Base-by-base conservation (phyloP, 2,113 vertebrate genomes). In the Syngnathus floridae region DNA sequence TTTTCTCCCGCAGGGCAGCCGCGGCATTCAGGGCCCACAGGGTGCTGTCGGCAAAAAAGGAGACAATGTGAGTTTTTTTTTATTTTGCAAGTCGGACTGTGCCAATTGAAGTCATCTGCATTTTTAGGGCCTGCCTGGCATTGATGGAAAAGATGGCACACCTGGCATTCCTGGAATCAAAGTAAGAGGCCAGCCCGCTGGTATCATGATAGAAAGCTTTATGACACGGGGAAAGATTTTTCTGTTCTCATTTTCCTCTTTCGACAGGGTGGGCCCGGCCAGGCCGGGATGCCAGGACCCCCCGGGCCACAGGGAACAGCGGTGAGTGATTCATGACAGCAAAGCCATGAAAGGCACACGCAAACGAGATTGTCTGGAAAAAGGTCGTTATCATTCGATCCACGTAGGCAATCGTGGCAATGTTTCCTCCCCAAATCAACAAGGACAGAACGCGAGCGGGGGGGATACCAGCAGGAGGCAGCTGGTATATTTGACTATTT, bases 141-240 rank as follows among this genome's bases (percentile, higher is more conserved):
- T 98, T 9, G 95, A 99, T n/a, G 97, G 96, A 74, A 98, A 97
- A 83, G 95, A 98, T 0, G 97, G 97, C 26, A 94, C 93, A 52
- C 95, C 95, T 0, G 97, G 95, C 0, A 90, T 87, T 77, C 95
- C 95, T 0, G 97, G 97, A 13, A 87, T 93, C 74, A 98, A 98
- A 93, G 96, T 95, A 88, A 74, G 84, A 9, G 7, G 51, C n/a
- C 35, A 31, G 60, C 77, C 63, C 61, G 69, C 46, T 4, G 7
- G 17, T 35, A 76, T 62, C 61, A 64, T 61, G 55, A 75, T 61
- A 64, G 72, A 59, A 5, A 40, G 60, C 55, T 62, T 62, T 26
- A 63, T 17, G 31, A 68, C 3, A 8, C 37, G 17, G 51, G 19
- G 11, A 58, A 64, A 41, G 7, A 35, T 46, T n/a, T 77, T 70